These are phyloP conservation scores for Dascyllus trimaculatus DNA, from an alignment of 2,113 vertebrate species.

Conservation along the genomic window DNA sequence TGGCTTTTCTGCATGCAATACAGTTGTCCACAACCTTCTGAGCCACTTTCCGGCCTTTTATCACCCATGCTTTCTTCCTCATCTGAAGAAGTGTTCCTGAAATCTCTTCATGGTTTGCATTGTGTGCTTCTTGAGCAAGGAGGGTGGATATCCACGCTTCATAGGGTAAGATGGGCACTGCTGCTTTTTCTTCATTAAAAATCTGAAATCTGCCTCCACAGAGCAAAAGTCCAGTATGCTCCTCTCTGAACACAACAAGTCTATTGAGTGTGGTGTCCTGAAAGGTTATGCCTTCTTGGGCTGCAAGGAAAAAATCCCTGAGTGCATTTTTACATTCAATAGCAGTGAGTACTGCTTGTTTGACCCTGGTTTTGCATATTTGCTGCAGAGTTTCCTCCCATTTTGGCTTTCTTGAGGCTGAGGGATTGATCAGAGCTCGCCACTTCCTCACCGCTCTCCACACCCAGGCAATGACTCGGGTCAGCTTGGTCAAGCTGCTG, in stretches of 20 bases:
- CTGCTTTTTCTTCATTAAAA: slow-evolving; percentile 15
- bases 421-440: too few relatives aligned
- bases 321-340: not conserved
- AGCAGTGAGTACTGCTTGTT: not conserved
- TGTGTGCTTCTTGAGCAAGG: slow-evolving; percentile 29
- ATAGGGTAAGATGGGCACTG: slow-evolving; percentile 36
- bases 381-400: not conserved
- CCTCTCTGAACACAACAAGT: slow-evolving; percentile 13
- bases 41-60: slow-evolving; percentile 3
- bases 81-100: slow-evolving; percentile 7
- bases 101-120: slow-evolving; percentile 26
- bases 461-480: slow-evolving; percentile 35
- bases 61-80: not conserved
- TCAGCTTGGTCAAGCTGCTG: slow-evolving; percentile 11
- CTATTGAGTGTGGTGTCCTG: slow-evolving; percentile 22
- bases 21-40: not conserved
- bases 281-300: slow-evolving; percentile 15
- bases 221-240: slow-evolving; percentile 8
- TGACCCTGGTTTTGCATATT: too few relatives aligned
- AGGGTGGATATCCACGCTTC: slow-evolving; percentile 22
- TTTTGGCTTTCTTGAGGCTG: not conserved
- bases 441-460: slow-evolving; percentile 7
- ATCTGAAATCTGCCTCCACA: slow-evolving; percentile 44
- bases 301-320: not conserved
- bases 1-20: not conserved